These are phyloP conservation scores for Cydia amplana DNA, from an alignment of 1,140 invertebrate species.

Conservation along the genomic window DNA sequence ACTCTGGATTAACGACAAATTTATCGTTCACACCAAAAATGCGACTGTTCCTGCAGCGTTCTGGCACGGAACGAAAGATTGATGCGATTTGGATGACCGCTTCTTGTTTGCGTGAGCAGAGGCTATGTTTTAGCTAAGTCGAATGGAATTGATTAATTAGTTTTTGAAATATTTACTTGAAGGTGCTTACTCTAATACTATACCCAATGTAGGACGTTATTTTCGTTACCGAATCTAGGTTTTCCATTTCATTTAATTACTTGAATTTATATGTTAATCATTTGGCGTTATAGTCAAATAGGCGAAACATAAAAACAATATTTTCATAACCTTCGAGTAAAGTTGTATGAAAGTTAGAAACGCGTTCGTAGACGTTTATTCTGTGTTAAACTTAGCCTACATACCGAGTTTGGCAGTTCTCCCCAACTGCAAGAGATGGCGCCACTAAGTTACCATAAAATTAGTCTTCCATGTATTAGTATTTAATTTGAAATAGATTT, in stretches of 20 bases:
- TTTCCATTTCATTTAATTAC: too few species aligned
- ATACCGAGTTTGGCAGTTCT: neutral
- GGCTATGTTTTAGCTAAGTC: constrained; percentile 6
- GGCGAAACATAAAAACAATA: too few species aligned
- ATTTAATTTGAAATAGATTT: too few species aligned
- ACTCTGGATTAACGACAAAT: constrained; percentile 21
- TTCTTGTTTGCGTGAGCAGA: constrained; percentile 10
- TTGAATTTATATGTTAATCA: too few species aligned
- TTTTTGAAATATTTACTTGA: too few species aligned
- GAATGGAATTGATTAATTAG: neutral
- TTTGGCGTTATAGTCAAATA: too few species aligned
- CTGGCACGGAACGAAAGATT: constrained; percentile 3
- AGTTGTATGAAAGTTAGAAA: too few species aligned
- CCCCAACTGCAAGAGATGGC: neutral
- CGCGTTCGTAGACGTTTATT: neutral
- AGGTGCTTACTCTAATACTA: too few species aligned
- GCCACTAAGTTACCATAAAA: neutral
- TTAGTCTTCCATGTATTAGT: neutral
- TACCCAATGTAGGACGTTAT: too few species aligned
- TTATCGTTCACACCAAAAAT: constrained; percentile 31
- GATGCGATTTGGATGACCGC: constrained; percentile 13
- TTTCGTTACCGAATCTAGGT: too few species aligned
- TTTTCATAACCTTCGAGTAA: neutral
- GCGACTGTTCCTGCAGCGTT: neutral
- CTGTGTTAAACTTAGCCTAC: constrained; percentile 2